Evolutionary conservation across 2,888 invertebrate species (phyloP), one percentile per base, ranked within the genome.

Genomic region (Scaptomyza polygonia): DNA sequence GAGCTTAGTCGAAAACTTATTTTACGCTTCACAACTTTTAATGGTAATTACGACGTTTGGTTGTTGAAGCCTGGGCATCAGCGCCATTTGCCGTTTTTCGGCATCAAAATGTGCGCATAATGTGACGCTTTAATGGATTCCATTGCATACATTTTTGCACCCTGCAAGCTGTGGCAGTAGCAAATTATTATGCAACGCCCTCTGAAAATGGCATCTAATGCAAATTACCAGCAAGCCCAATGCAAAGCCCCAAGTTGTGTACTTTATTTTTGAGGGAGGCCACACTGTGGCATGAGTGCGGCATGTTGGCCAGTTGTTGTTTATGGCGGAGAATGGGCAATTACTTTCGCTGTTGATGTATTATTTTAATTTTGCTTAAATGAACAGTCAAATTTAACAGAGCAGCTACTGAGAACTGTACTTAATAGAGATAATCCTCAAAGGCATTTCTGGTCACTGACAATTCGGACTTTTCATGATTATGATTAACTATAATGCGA

Each of bases 1-100:
- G 25, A 40, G 43, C 53, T 62, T 51, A 59, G 55, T 32, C 36
- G 63, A 64, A 67, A 75, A 78, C 79, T 65, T 75, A 79, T 78
- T 78, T 78, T 75, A 82, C 82, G 82, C 82, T 63, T 75, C 72
- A 53, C 67, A 78, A 78, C 79, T 78, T 82, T 78, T 78, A 82
- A 78, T 78, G 67, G 75, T 75, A 67, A 81, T 62, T 72, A 63
- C 34, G 44, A 16, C 32, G 54, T 21, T 12, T 18, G 40, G 44
- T 34, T 47, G 57, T 54, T 43, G 52, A 56, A 47, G 72, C 18
- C 52, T n/a, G 3, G 6, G 6, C 64, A 43, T 43, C 64, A 53
- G 42, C 67, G 34, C 18, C 54, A 43, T 32, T 47, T 14, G 36
- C 36, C 36, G 14, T 14, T 36, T 9, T 52, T 40, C 73, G 58